Conservation (phyloP, 2,797 vertebrate species). For the Poeciliopsis gracilis region DNA sequence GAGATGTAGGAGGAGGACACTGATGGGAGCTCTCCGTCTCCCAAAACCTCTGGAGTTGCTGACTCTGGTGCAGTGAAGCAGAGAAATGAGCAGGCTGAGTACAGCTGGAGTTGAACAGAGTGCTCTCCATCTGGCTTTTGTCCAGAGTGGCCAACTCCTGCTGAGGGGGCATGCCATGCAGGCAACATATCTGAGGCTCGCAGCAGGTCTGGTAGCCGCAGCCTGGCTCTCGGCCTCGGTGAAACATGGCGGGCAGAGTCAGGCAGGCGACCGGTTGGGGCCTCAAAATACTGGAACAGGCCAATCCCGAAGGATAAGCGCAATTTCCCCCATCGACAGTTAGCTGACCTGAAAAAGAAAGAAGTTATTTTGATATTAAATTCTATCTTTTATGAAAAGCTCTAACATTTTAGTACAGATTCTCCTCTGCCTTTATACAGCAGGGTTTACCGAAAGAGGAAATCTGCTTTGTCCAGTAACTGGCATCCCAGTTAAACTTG, state of each 20-base stretch:
- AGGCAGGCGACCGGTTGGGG: conserved; percentile 84
- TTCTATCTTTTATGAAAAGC: neutral
- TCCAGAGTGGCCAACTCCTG: conserved; percentile 71
- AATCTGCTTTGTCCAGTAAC: conserved; percentile 96
- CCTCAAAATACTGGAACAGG: conserved; percentile 80
- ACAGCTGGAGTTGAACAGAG: conserved; percentile 67
- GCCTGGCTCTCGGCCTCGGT: conserved; percentile 74
- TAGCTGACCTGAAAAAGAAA: conserved; percentile 84
- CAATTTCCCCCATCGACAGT: conserved; percentile 86
- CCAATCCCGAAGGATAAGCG: conserved; percentile 77
- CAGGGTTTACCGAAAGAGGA: conserved; percentile 87
- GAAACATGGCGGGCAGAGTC: conserved; percentile 75
- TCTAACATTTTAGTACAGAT: conserved; percentile 1
- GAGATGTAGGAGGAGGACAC: conserved; percentile 72
- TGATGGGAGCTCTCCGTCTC: conserved; percentile 65
- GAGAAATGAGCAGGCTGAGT: conserved; percentile 69
- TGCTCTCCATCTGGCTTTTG: conserved; percentile 75
- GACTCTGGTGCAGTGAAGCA: conserved; percentile 63
- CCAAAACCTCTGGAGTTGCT: conserved; percentile 75
- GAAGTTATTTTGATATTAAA: neutral
- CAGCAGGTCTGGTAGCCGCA: conserved; percentile 83
- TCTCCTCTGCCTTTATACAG: neutral
- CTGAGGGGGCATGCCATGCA: conserved; percentile 81
- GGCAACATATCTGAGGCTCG: conserved; percentile 85
- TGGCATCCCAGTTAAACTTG: conserved; percentile 96